Conservation (phyloP, 2,797 vertebrate species). For the Lepidocolaptes lacrymiger region DNA sequence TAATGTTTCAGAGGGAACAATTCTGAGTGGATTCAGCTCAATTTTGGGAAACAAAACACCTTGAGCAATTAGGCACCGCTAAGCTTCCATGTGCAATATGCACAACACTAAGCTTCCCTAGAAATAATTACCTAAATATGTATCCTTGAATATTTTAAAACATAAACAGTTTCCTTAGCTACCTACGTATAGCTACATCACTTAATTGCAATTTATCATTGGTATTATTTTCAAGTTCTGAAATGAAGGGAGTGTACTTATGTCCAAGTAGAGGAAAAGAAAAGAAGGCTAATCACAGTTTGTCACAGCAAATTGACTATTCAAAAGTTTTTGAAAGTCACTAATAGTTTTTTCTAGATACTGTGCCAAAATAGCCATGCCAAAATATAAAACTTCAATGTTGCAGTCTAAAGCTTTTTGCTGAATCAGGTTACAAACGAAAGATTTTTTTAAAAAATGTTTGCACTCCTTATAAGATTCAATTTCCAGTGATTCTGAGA, state of each 20-base stretch:
- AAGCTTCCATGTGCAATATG: neutral
- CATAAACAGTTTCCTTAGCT: neutral
- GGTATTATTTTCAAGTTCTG: neutral
- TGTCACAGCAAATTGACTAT: neutral
- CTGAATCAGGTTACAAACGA: neutral
- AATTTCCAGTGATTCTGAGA: neutral
- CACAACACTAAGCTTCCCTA: neutral
- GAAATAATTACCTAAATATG: neutral
- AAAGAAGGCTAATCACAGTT: neutral
- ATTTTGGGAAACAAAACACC: neutral
- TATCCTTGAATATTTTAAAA: neutral
- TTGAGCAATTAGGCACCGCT: neutral
- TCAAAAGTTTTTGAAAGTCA: neutral
- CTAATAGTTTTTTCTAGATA: neutral
- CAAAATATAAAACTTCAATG: neutral
- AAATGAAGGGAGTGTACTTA: neutral
- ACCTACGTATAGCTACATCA: neutral
- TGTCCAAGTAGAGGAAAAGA: rapidly evolving
- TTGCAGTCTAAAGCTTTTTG: neutral
- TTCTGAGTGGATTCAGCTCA: neutral
- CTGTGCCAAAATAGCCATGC: neutral
- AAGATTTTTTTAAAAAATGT: neutral
- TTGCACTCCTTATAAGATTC: neutral
- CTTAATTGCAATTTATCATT: neutral
- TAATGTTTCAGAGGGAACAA: neutral